A percentile compares a stretch with the other conserved stretches of the same genome.
Evolutionary conservation across 2,797 vertebrate genomes (phyloP).

Genomic region (Crax fasciolata): DNA sequence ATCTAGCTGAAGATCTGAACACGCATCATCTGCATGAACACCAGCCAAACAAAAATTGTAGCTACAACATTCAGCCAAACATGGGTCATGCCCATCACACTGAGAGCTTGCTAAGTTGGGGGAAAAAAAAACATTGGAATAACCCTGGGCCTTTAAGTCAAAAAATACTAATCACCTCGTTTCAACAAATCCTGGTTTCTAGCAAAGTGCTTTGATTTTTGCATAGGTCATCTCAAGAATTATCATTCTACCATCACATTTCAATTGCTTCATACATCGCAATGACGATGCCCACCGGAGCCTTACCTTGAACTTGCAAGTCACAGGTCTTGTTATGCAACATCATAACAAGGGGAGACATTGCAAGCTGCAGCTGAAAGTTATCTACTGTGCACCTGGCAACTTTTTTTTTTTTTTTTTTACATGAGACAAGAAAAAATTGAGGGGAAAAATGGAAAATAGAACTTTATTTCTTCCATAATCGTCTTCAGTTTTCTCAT

Average conservation of each 20-base stretch:
- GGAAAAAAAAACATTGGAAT: not conserved
- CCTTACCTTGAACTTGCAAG: conserved; percentile 15
- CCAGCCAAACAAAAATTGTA: conserved; percentile 26
- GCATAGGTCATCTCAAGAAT: not conserved
- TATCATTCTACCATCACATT: not conserved
- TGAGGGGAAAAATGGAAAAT: not conserved
- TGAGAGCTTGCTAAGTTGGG: not conserved
- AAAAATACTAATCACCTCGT: conserved; percentile 15
- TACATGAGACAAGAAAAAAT: not conserved
- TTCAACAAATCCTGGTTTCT: conserved; percentile 9
- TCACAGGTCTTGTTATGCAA: not conserved
- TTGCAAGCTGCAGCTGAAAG: not conserved
- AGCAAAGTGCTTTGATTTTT: conserved; percentile 4
- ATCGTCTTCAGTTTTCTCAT: conserved; percentile 27
- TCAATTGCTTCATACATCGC: conserved; percentile 25
- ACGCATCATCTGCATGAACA: not conserved
- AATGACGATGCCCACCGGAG: not conserved
- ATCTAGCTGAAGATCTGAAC: conserved; percentile 25
- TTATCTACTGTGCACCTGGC: not conserved
- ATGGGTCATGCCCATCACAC: not conserved
- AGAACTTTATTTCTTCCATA: not conserved
- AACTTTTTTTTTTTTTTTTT: not conserved
- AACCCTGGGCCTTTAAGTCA: conserved; percentile 33
- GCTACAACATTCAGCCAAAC: conserved; percentile 7
- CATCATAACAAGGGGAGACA: not conserved